Conservation (phyloP, 2,113 vertebrate genomes). For the Loxodonta africana region DNA sequence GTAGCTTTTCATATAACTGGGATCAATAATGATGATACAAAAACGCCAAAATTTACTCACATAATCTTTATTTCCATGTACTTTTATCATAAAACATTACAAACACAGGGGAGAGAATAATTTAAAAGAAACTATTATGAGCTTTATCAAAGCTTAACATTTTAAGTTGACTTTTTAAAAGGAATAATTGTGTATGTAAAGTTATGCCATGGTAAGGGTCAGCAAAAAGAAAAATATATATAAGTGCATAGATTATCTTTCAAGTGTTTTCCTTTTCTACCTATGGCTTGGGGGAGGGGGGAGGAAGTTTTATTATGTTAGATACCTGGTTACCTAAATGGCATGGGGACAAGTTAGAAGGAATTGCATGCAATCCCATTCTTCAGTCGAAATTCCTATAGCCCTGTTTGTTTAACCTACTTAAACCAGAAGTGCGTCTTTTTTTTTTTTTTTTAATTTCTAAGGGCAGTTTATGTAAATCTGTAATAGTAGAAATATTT, state of each 20-base stretch:
- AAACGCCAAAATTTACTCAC: constrained; percentile 16
- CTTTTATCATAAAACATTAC: constrained; percentile 50
- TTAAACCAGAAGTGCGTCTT: constrained; percentile 62
- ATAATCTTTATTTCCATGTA: constrained; percentile 30
- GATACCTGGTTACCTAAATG: constrained; percentile 69
- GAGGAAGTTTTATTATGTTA: constrained; percentile 64
- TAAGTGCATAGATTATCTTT: constrained; percentile 21
- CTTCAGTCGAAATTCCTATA: neutral
- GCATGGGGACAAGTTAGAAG: neutral
- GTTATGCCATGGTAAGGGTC: constrained; percentile 50
- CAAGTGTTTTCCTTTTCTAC: constrained; percentile 45
- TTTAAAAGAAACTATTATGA: constrained; percentile 39
- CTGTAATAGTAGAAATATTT: constrained; percentile 86
- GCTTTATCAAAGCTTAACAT: constrained; percentile 49
- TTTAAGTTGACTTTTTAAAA: constrained; percentile 52
- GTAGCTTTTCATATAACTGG: constrained; percentile 51
- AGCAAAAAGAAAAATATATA: constrained; percentile 49
- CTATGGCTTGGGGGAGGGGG: neutral
- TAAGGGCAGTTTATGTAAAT: constrained; percentile 85
- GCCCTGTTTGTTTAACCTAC: constrained; percentile 14
- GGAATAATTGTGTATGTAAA: constrained; percentile 55
- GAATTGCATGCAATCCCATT: neutral
- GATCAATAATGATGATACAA: neutral
- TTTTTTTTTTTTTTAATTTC: constrained; percentile 77
- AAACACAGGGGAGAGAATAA: neutral